Base-by-base conservation (phyloP, 2,888 invertebrate genomes). In the Baronia brevicornis region DNA sequence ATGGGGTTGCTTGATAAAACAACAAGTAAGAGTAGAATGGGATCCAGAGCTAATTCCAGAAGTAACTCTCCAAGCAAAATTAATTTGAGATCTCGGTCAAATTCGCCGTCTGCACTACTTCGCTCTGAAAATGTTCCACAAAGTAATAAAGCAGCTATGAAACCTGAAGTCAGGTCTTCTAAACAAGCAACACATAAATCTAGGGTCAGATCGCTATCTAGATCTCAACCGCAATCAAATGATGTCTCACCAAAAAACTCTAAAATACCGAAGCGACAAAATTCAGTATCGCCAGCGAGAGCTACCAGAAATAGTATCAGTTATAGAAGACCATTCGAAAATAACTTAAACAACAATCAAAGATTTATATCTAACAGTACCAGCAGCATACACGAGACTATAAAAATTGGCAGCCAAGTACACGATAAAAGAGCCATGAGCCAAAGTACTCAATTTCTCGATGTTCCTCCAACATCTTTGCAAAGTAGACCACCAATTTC, bases 401-500 rank as follows among this genome's bases (percentile, higher is more conserved):
- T 78, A 14, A 72, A 56, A 41, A 60, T 80, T 33, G 82, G 79
- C 2, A 73, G 78, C 39, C 64, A 65, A 38, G 68, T 64, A 17
- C 74, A 82, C 33, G 78, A 82, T 28, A 82, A 72, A 50, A 58
- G 75, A 48, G 54, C 46, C 10, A 62, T 64, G 28, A 79, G 72
- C 44, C 80, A 80, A 51, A 84, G 84, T 41, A 72, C 68, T 36
- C 82, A 84, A 38, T 63, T 74, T 43, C 52, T 85, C 18, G 64
- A 54, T 8, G 65, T 80, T 36, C 53, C 72, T 9, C 75, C 78
- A 1, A 51, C 69, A 19, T 61, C 61, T 39, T 69, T 84, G n/a
- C 78, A 65, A 56, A 72, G 78, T 1, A 85, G 84, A 48, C 84
- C 84, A 23, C 84, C 85, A 6, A 84, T 79, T 29, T 82, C 82